Conservation (phyloP, 2,888 invertebrate species). For the Chesias legatella region DNA sequence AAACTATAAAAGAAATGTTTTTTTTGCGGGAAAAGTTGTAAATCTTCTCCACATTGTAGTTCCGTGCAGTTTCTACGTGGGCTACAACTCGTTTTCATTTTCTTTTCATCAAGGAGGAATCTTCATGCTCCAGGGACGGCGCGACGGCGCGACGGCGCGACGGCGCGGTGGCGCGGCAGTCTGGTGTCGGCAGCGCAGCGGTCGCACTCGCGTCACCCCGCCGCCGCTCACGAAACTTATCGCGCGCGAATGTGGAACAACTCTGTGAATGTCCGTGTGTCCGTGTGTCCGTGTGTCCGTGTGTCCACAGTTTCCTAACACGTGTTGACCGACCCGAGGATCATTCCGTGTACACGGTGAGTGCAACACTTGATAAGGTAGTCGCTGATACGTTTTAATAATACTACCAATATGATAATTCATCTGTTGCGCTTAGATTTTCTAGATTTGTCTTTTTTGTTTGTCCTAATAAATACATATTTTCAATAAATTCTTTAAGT, state of each 20-base stretch:
- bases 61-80: conserved; percentile 29
- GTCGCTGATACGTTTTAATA: no score
- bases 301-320: no score
- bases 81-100: conserved; percentile 56
- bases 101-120: conserved; percentile 69
- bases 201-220: not conserved
- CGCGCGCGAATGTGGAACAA: not conserved
- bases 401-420: no score
- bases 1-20: conserved; percentile 32
- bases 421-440: no score
- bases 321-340: no score
- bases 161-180: not conserved
- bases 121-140: conserved; percentile 56
- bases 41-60: conserved; percentile 11
- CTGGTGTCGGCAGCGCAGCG: not conserved
- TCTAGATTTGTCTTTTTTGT: no score
- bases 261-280: no score
- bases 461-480: no score
- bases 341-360: no score
- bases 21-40: conserved; percentile 25
- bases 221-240: not conserved
- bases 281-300: no score
- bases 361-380: no score
- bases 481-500: no score
- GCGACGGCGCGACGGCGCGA: not conserved